Percentiles rank a stretch among this genome's conserved stretches.
These are phyloP conservation scores for Bucorvus abyssinicus DNA, from an alignment of 2,797 vertebrate genomes.

Conservation along the genomic window DNA sequence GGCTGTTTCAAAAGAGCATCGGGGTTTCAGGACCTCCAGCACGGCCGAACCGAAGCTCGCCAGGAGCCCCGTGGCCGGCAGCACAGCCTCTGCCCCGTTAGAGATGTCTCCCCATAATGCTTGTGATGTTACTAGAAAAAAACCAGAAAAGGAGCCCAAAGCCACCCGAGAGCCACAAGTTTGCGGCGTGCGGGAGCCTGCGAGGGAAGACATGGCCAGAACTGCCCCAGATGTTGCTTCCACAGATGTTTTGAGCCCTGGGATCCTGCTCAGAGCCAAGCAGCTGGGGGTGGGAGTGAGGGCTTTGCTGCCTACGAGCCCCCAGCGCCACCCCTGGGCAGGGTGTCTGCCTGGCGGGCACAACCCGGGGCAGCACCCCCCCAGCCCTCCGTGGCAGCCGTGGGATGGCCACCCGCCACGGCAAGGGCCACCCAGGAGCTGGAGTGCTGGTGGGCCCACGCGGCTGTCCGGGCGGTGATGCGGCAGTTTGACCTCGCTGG, in stretches of 20 bases:
- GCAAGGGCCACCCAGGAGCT: neutral
- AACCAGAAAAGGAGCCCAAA: neutral
- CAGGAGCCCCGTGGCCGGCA: fast-evolving
- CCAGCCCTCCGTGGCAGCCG: neutral
- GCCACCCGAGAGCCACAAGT: neutral
- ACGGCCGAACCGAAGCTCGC: fast-evolving
- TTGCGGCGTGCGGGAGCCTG: neutral
- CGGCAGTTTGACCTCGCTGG: neutral
- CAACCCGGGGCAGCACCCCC: neutral
- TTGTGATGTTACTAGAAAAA: neutral
- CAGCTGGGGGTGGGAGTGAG: neutral
- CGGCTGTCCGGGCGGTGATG: neutral
- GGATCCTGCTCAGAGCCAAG: neutral
- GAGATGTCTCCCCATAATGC: neutral
- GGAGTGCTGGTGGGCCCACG: neutral
- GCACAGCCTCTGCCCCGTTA: too few relatives aligned
- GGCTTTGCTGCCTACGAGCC: neutral
- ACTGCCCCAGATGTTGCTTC: neutral
- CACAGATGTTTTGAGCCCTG: neutral
- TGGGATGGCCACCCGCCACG: fast-evolving
- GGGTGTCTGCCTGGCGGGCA: neutral
- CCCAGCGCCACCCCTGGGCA: too few relatives aligned
- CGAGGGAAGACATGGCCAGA: fast-evolving
- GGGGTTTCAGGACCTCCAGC: neutral
- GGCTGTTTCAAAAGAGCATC: too few relatives aligned